phyloP scores from a whole-genome alignment of 2,113 vertebrate genomes.

The Neomonachus schauinslandi region DNA sequence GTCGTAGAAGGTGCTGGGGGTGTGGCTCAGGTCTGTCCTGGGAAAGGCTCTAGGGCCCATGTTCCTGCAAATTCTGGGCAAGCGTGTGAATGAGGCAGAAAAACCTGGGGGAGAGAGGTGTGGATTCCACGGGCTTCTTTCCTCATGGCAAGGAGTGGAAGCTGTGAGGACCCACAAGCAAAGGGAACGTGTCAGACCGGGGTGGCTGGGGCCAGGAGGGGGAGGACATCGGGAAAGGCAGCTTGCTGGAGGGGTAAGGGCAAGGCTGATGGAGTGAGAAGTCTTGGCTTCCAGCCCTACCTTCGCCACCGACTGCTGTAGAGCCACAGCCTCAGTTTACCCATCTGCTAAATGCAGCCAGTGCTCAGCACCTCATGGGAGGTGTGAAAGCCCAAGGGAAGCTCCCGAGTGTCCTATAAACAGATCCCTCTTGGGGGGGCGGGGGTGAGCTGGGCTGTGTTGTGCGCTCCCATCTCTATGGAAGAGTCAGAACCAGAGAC shows the following conservation, averaged over 20 bases:
- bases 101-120: not conserved
- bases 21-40: not conserved
- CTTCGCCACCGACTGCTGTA: fast-evolving
- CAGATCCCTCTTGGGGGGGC: fast-evolving
- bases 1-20: not conserved
- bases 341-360: not conserved
- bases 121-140: not conserved
- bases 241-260: fast-evolving
- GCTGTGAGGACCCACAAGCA: not conserved
- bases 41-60: not conserved
- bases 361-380: not conserved
- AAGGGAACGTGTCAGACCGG: not conserved
- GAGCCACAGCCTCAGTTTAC: not conserved
- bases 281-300: not conserved
- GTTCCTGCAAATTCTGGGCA: slow-evolving; percentile 4
- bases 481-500: not conserved
- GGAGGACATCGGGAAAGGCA: not conserved
- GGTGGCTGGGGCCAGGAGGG: no score
- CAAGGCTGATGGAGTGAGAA: not conserved
- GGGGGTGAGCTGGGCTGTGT: not conserved
- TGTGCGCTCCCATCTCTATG: no score
- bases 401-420: not conserved
- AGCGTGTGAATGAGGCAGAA: not conserved
- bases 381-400: no score
- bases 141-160: not conserved